A percentile compares a stretch with the other conserved stretches of the same genome.
Conservation (phyloP, 2,888 invertebrate species). For the Drosophila diplacantha region DNA sequence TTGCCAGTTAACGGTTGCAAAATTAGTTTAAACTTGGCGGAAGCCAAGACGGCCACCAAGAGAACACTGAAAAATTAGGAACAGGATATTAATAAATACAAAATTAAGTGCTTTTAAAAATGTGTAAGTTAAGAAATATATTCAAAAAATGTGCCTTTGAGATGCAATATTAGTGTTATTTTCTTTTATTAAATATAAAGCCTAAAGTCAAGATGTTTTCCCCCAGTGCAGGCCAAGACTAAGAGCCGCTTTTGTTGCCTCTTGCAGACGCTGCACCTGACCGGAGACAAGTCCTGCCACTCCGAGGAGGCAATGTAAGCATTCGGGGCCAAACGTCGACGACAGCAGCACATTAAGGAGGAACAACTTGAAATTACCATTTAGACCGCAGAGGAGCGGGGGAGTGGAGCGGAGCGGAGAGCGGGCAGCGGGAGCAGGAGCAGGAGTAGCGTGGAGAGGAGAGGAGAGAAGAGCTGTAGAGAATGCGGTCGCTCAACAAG, state of each 20-base stretch:
- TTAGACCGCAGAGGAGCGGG: slow-evolving; percentile 17
- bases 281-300: slow-evolving; percentile 35
- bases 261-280: slow-evolving; percentile 61
- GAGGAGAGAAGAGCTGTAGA: slow-evolving; percentile 10
- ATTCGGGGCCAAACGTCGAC: slow-evolving; percentile 32
- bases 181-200: neutral
- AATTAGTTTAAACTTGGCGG: slow-evolving; percentile 71
- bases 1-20: slow-evolving; percentile 63
- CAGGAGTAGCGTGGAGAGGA: slow-evolving; percentile 1
- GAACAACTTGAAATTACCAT: slow-evolving; percentile 52
- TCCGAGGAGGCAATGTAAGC: slow-evolving; percentile 47
- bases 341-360: slow-evolving; percentile 35
- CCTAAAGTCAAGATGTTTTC: neutral
- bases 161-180: neutral
- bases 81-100: neutral
- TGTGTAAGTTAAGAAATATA: neutral
- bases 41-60: slow-evolving; percentile 41
- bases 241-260: slow-evolving; percentile 28
- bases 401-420: neutral
- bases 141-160: fast-evolving
- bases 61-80: neutral
- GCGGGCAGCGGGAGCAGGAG: slow-evolving; percentile 1
- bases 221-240: slow-evolving; percentile 13
- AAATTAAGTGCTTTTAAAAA: no score
- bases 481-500: slow-evolving; percentile 57